phyloP scores from a whole-genome alignment of 2,797 vertebrate species.

The Lophotriccus pileatus region DNA sequence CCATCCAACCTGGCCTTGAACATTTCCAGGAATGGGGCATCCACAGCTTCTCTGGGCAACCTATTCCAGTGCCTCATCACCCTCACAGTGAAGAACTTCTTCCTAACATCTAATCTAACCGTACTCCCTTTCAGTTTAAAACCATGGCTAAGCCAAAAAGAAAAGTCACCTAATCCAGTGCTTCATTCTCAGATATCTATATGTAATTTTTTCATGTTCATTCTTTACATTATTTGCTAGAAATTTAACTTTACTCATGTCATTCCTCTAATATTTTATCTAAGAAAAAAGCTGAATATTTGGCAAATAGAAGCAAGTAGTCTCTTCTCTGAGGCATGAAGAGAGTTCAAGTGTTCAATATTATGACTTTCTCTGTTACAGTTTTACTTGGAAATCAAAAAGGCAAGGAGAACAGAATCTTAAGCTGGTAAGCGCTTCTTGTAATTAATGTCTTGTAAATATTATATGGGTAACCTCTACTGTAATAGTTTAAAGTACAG shows the following conservation, averaged over 20 bases:
- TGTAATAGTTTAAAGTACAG: neutral
- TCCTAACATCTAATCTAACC: neutral
- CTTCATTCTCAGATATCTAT: neutral
- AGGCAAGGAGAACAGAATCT: neutral
- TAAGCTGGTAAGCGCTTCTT: neutral
- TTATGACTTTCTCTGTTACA: neutral
- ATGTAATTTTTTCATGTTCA: neutral
- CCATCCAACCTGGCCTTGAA: neutral
- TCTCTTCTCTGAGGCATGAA: neutral
- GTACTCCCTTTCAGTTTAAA: neutral
- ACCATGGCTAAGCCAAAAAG: neutral
- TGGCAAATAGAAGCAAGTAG: neutral
- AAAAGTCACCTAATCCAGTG: neutral
- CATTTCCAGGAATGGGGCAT: neutral
- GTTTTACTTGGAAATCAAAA: neutral
- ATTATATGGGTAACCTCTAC: neutral
- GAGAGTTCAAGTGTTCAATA: neutral
- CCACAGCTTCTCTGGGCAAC: neutral
- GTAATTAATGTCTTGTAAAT: neutral
- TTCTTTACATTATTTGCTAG: fast-evolving
- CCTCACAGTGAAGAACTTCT: neutral
- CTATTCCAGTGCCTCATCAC: neutral
- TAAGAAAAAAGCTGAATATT: neutral
- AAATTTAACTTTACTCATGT: neutral
- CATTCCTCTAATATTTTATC: neutral